Evolutionary conservation across 2,888 invertebrate species (phyloP).

Genomic region (Oegoconia quadripuncta): DNA sequence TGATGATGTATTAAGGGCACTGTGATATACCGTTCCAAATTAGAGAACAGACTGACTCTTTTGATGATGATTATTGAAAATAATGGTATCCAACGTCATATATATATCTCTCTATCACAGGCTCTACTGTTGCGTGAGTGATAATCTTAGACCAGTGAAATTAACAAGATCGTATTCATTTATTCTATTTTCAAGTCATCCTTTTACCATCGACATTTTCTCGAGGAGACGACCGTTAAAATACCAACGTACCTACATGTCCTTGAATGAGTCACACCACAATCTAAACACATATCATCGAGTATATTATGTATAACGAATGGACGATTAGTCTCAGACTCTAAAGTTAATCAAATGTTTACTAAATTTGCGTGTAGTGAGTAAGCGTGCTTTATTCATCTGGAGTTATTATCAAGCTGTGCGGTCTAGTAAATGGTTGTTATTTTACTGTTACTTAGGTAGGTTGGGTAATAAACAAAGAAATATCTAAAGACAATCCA

Average conservation of each 20-base stretch:
- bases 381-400: slow-evolving; percentile 40
- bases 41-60: no score
- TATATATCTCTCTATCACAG: no score
- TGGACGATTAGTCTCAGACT: slow-evolving; percentile 38
- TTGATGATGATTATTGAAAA: no score
- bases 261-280: slow-evolving; percentile 33
- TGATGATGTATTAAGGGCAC: no score
- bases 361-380: slow-evolving; percentile 44
- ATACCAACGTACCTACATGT: no score
- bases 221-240: background rate
- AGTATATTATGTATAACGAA: slow-evolving; percentile 35
- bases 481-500: slow-evolving; percentile 1
- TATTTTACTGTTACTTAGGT: background rate
- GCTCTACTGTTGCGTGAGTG: no score
- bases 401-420: slow-evolving; percentile 16
- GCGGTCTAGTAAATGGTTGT: slow-evolving; percentile 6
- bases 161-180: no score
- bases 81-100: no score
- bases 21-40: no score
- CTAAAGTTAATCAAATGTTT: slow-evolving; percentile 47
- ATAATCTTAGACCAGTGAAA: no score
- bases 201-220: background rate
- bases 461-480: background rate
- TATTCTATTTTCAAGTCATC: background rate
- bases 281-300: slow-evolving; percentile 35